Base-by-base conservation (phyloP, 1,140 invertebrate species). In the Scaptomyza montana region DNA sequence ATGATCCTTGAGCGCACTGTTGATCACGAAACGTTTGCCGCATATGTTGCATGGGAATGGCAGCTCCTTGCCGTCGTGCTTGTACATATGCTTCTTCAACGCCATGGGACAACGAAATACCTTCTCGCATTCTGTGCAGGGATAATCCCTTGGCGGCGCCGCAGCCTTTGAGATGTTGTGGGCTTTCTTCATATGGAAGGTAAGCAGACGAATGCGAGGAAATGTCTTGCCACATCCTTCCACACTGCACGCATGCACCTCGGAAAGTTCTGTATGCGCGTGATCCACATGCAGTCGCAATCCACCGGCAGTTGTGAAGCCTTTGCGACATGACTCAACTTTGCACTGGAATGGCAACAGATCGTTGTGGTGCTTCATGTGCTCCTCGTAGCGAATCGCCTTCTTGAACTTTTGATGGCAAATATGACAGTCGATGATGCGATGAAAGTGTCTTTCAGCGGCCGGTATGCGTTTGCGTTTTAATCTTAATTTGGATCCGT, bases 1-100 rank as follows among this genome's bases (percentile, higher is more conserved):
- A 61, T 91, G 90, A 70, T 91, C 87, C 56, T 91, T 92, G 10
- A 92, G 65, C 0, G 84, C 84, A 28, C 84, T 89, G 47, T 92
- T 92, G 3, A 90, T 90, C 5, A 90, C 84, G 59, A 92, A 92
- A n/a, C 86, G 74, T 57, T 92, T 91, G 49, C 93, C 93, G 64
- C 93, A 94, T 1, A 93, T 93, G 56, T 94, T 93, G 71, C 94
- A 94, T 1, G 93, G 92, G 45, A 93, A 94, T 0, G 93, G 93
- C 43, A 93, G 92, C 78, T 94, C 93, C 30, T 93, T 93, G 10
- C 93, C 93, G 68, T 90, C 89, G 53, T 94, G 93, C 19, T 93
- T 94, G 51, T 93, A 93, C 64, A 93, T 93, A 64, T 94, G 94
- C 61, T 94, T 91, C 53, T 91, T 91, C 5, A 91, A 65, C 1